Evolutionary conservation across 1,140 invertebrate species (phyloP), one percentile per base, ranked within the genome.

Genomic region (Nephotettix cincticeps): DNA sequence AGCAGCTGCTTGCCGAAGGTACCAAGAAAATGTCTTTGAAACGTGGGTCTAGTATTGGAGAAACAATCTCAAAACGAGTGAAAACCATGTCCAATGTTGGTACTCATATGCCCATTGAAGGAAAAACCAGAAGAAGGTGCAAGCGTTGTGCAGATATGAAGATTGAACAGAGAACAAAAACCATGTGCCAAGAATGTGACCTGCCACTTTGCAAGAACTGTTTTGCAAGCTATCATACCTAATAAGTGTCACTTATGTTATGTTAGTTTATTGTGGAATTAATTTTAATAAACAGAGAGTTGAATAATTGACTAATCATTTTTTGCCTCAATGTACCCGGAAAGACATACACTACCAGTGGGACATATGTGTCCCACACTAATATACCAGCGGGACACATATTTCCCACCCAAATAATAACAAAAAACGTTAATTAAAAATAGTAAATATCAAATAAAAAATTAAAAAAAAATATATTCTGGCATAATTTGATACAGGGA

Each of bases 71-170:
- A 70, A 74, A 71, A 71, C 32, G n/a, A 54, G 30, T 63, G 21
- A 72, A 75, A 70, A 32, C 19, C 19, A 56, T 75, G 51, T 17
- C 67, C 29, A 74, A 74, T 71, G 69, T 74, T n/a, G 72, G 68
- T 47, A 71, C 74, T 43, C 74, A 75, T 68, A n/a, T 75, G 27
- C 68, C 74, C 21, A 23, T 67, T 36, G 40, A 61, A 61, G 63
- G 58, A n/a, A 54, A 70, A 14, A 66, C 65, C 54, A 45, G 72
- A 61, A 43, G 67, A 64, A 56, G 70, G 28, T 75, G 70, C 30
- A 23, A 13, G 28, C 23, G 51, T 36, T 72, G 54, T 13, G 32
- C 32, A 40, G 30, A 36, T 6, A 11, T 45, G 14, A 69, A 76
- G 43, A 43, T 40, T 17, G 69, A 74, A 45, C 75, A 58, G 25